phyloP scores from a whole-genome alignment of 2,113 vertebrate species.

The Aleadryas rufinucha region DNA sequence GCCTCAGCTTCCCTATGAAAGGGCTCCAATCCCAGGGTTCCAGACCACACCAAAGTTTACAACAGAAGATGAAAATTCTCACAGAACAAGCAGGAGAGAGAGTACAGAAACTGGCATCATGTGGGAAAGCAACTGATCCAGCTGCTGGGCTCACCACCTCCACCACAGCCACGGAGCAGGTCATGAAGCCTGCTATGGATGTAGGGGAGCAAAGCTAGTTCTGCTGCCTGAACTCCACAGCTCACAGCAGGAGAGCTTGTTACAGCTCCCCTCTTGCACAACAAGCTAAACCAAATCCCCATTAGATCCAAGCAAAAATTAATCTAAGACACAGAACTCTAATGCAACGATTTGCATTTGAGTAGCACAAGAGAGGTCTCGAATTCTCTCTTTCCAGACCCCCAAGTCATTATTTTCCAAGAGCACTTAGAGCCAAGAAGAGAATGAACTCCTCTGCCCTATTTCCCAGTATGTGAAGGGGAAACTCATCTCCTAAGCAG shows the following conservation, averaged over 20 bases:
- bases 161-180: not conserved
- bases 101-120: not conserved
- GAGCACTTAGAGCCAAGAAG: not conserved
- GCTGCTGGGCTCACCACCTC: not conserved
- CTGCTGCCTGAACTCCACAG: not conserved
- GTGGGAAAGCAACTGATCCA: not conserved
- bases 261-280: not conserved
- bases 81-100: not conserved
- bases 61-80: not conserved
- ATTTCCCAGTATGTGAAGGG: not conserved
- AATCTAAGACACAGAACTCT: not conserved
- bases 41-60: not conserved
- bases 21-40: not conserved
- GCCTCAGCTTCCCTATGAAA: not conserved
- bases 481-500: not conserved
- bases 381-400: not conserved
- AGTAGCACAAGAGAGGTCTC: not conserved
- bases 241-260: not conserved
- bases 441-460: not conserved
- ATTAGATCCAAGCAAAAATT: not conserved
- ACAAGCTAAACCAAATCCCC: not conserved
- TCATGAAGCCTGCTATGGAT: not conserved
- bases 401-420: not conserved
- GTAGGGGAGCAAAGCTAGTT: not conserved
- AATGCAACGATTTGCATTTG: not conserved